Evolutionary conservation across 1,140 invertebrate genomes (phyloP).

Genomic region (Drosophila nigrodunni): DNA sequence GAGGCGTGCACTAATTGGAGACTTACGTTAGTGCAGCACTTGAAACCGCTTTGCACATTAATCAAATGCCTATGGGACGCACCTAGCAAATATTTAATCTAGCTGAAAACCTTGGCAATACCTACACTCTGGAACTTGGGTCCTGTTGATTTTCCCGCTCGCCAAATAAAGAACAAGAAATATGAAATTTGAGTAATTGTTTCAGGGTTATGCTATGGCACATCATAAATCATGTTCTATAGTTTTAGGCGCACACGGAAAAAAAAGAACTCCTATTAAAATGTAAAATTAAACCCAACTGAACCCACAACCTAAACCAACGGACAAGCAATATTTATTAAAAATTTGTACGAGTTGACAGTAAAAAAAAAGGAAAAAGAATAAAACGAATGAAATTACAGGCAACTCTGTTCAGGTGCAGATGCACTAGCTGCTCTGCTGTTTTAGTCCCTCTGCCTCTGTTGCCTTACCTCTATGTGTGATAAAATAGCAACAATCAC

Average conservation of each 20-base stretch:
- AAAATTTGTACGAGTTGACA: slow-evolving; percentile 57
- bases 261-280: slow-evolving; percentile 66
- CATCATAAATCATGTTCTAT: slow-evolving; percentile 79
- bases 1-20: slow-evolving; percentile 17
- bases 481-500: slow-evolving; percentile 83
- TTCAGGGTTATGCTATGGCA: slow-evolving; percentile 62
- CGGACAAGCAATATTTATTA: slow-evolving; percentile 47
- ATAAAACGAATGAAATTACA: too few relatives aligned
- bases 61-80: slow-evolving; percentile 60
- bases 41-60: slow-evolving; percentile 59
- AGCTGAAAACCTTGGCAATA: slow-evolving; percentile 50
- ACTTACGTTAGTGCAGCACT: slow-evolving; percentile 10
- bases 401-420: slow-evolving; percentile 31
- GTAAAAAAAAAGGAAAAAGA: neutral
- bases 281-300: slow-evolving; percentile 70
- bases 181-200: slow-evolving; percentile 83
- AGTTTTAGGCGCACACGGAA: slow-evolving; percentile 74
- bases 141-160: slow-evolving; percentile 34
- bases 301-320: neutral
- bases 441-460: neutral
- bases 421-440: slow-evolving; percentile 18
- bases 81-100: slow-evolving; percentile 75
- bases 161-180: slow-evolving; percentile 48
- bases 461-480: slow-evolving; percentile 34
- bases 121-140: neutral